Evolutionary conservation across 2,113 vertebrate species (phyloP).

Genomic region (Pipra filicauda): DNA sequence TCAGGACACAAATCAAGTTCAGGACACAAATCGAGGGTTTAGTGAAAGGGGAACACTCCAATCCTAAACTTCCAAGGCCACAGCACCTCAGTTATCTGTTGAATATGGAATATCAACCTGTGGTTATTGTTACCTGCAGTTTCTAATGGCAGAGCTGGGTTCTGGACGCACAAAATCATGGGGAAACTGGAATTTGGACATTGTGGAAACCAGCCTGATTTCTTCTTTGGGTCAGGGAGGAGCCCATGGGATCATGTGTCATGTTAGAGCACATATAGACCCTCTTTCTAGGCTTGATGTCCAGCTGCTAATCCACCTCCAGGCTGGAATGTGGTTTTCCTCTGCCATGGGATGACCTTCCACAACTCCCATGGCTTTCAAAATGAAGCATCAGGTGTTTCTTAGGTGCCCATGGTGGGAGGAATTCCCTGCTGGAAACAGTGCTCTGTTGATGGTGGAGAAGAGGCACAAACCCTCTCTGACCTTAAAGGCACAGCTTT

Average conservation of each 20-base stretch:
- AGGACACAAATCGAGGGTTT: not conserved
- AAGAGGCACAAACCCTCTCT: not conserved
- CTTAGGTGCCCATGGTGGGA: not conserved
- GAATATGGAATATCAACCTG: not conserved
- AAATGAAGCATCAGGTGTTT: not conserved
- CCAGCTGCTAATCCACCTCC: too few species aligned
- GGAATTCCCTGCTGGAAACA: not conserved
- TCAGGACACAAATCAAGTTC: not conserved
- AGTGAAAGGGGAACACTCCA: not conserved
- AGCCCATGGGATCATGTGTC: too few species aligned
- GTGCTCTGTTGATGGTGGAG: not conserved
- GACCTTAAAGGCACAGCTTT: fast-evolving
- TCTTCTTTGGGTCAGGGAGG: too few species aligned
- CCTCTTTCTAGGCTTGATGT: too few species aligned
- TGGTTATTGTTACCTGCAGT: not conserved
- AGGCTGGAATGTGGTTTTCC: too few species aligned
- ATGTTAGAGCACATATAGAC: too few species aligned
- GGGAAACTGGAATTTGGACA: not conserved
- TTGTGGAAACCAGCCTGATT: not conserved
- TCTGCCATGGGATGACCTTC: too few species aligned
- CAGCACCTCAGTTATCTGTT: not conserved
- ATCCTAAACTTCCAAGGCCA: not conserved
- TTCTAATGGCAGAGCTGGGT: not conserved
- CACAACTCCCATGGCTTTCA: too few species aligned
- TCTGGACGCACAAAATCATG: fast-evolving